Base-by-base conservation (phyloP, 2,113 vertebrate genomes). In the Asarcornis scutulata region DNA sequence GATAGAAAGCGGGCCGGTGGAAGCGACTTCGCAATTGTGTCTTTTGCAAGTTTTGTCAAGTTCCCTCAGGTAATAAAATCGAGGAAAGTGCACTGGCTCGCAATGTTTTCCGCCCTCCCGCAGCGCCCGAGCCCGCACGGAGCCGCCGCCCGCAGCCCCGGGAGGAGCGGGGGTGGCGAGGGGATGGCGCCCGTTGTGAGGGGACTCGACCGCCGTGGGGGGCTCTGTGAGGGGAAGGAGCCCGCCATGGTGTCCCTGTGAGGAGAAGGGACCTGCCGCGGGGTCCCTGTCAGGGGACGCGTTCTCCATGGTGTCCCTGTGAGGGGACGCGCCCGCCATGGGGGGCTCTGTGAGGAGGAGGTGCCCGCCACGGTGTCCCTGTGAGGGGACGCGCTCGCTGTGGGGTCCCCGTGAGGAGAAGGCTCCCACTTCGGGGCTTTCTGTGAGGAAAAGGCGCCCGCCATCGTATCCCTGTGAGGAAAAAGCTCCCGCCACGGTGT, bases 61-160 rank as follows among this genome's bases (percentile, higher is more conserved):
- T 88, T 92, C 86, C 87, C 86, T 83, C 94, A 95, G 94, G 94
- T 95, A 95, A 94, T 89, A 95, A 93, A 93, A 95, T 52, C 69
- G 42, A 88, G 94, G 78, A 95, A 95, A 93, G 88, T 7, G 46
- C 29, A 32, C 69, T 9, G 89, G 68, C 81, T 96, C 86, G 1
- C 40, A 29, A 55, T 72, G 10, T 69, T 79, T 95, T 72, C 63
- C 46, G 46, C 46, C 46, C 46, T 48, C 46, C 46, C 46, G 46
- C 46, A 48, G 46, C 46, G 46, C 46, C 46, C 46, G 46, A 48
- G 46, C 46, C 20, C 46, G 20, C 46, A 48, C 46, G 46, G 46
- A 36, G 38, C 16, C 27, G 34, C 36, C 13, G 23, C 12, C 20
- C 40, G 25, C 32, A 23, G 25, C 50, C 29, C 46, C 46, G 44